Evolutionary conservation across 1,140 invertebrate genomes (phyloP).

Genomic region (Aphaenogaster rudis): DNA sequence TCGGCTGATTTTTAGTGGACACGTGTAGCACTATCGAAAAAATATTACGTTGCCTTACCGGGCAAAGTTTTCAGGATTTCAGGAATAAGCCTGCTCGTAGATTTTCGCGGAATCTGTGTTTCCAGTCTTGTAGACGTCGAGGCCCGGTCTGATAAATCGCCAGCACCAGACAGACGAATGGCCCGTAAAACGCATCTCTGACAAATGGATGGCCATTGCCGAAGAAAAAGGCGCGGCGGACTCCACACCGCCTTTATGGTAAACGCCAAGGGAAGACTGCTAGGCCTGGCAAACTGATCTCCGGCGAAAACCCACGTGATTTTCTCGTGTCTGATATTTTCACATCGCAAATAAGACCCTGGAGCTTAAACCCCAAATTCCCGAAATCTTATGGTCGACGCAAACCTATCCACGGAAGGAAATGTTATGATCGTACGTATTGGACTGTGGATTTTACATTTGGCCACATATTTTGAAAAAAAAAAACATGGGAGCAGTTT

Average conservation of each 20-base stretch:
- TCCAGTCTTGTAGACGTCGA: constrained; percentile 61
- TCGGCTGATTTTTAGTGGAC: neutral
- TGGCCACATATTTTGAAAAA: neutral
- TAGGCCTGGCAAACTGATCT: constrained; percentile 47
- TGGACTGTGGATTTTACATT: neutral
- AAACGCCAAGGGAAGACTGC: constrained; percentile 25
- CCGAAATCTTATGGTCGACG: constrained; percentile 4
- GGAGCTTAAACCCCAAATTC: neutral
- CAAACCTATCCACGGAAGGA: neutral
- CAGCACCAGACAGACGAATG: constrained; percentile 57
- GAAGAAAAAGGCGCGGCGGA: constrained; percentile 48
- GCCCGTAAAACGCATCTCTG: constrained; percentile 63
- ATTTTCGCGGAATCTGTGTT: constrained; percentile 58
- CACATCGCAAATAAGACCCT: constrained; percentile 18
- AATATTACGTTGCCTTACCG: constrained; percentile 28
- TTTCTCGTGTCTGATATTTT: constrained; percentile 17
- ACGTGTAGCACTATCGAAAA: constrained; percentile 2
- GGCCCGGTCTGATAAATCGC: constrained; percentile 60
- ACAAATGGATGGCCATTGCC: constrained; percentile 64
- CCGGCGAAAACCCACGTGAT: constrained; percentile 34
- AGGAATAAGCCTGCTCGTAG: constrained; percentile 44
- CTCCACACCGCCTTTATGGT: constrained; percentile 41
- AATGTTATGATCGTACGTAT: constrained; percentile 10
- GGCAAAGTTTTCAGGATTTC: constrained; percentile 24
- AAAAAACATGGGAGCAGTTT: constrained; percentile 7